Percentiles rank a stretch among this genome's conserved stretches.
Conservation (phyloP, 2,888 invertebrate genomes). For the Protophormia terraenovae region DNA sequence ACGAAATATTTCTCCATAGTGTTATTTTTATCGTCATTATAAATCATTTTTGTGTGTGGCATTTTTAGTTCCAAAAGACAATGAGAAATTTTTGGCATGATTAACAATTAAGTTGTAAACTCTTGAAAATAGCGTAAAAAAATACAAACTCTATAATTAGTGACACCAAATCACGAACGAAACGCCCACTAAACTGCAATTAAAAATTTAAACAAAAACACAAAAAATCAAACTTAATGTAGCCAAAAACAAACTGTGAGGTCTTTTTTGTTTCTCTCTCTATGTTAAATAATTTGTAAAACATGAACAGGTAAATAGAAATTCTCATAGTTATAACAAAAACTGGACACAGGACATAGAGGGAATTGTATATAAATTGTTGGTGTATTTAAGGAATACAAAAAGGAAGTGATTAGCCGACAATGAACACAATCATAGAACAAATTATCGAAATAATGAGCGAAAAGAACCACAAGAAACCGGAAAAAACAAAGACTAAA, state of each 20-base stretch:
- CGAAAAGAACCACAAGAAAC: slow-evolving; percentile 47
- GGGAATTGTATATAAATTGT: slow-evolving; percentile 57
- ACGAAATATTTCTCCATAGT: not conserved
- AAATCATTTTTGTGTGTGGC: slow-evolving; percentile 50
- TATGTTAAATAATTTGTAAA: slow-evolving; percentile 5
- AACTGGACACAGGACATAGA: slow-evolving; percentile 47
- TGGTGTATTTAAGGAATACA: slow-evolving; percentile 47
- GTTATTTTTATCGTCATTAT: not conserved
- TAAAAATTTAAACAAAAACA: slow-evolving; percentile 13
- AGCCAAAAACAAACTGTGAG: slow-evolving; percentile 46
- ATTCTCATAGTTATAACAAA: not conserved
- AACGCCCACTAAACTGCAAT: slow-evolving; percentile 65
- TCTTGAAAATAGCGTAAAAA: slow-evolving; percentile 57
- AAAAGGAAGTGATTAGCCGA: slow-evolving; percentile 56
- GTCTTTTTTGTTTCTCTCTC: slow-evolving; percentile 45
- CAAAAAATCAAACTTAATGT: not conserved
- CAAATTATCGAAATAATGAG: slow-evolving; percentile 37
- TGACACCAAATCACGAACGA: slow-evolving; percentile 70
- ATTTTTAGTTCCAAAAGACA: slow-evolving; percentile 14
- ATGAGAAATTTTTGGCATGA: slow-evolving; percentile 42
- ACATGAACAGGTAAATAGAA: slow-evolving; percentile 23
- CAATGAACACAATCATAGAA: not conserved
- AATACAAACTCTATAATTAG: slow-evolving; percentile 69
- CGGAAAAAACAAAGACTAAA: slow-evolving; percentile 39
- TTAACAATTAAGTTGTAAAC: slow-evolving; percentile 63